These are phyloP conservation scores for Simalia tracyae DNA, from an alignment of 2,797 vertebrate species.

Conservation along the genomic window DNA sequence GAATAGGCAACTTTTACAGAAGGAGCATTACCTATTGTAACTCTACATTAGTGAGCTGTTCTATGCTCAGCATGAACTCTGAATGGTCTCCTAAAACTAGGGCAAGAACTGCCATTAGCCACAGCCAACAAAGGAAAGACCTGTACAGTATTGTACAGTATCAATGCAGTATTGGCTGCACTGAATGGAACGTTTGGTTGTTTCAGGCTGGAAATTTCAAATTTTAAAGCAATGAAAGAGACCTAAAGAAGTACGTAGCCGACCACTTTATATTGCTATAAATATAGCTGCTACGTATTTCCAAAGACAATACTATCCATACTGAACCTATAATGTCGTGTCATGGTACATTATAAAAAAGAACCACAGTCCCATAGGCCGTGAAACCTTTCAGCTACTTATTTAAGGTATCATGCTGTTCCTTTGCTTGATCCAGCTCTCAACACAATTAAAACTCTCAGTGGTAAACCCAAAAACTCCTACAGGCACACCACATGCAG, in stretches of 20 bases:
- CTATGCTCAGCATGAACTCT: neutral
- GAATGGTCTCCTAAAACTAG: neutral
- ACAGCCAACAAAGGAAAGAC: neutral
- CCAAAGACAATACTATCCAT: neutral
- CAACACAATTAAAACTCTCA: neutral
- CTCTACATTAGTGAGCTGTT: neutral
- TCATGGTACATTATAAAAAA: neutral
- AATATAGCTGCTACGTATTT: neutral
- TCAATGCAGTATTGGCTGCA: neutral
- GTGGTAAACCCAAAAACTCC: neutral
- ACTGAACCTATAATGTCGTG: neutral
- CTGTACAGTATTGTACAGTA: neutral
- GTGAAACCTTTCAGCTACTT: neutral
- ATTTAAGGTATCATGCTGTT: slow-evolving; percentile 1
- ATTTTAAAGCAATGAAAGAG: neutral
- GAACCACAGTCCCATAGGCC: neutral
- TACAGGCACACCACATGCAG: neutral
- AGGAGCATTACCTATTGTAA: neutral
- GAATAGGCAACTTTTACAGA: neutral
- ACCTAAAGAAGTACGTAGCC: neutral
- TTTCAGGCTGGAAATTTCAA: neutral
- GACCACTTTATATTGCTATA: neutral
- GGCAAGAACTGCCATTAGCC: neutral
- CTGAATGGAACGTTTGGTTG: neutral
- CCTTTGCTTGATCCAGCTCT: neutral